These are phyloP conservation scores for Eriocheir sinensis DNA, from an alignment of 1,140 invertebrate genomes.

Conservation along the genomic window DNA sequence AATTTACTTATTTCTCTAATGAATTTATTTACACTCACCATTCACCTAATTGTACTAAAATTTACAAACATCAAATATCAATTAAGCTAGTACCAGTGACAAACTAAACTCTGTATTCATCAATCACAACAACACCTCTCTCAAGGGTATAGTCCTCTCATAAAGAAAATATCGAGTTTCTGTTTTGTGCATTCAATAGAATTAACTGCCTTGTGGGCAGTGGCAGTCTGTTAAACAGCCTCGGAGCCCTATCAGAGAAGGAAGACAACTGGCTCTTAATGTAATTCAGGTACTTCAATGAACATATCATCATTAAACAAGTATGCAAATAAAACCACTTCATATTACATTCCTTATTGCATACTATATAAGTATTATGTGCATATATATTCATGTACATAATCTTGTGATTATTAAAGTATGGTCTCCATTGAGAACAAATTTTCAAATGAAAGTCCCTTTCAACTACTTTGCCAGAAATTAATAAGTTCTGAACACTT, in stretches of 20 bases:
- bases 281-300: constrained; percentile 14
- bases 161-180: background rate
- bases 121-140: too few relatives aligned
- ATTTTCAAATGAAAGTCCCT: too few relatives aligned
- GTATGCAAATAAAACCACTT: background rate
- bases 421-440: too few relatives aligned
- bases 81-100: too few relatives aligned
- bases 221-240: background rate
- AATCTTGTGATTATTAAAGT: too few relatives aligned
- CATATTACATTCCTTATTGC: background rate
- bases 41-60: background rate
- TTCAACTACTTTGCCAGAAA: too few relatives aligned
- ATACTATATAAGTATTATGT: too few relatives aligned
- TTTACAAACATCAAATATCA: background rate
- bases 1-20: too few relatives aligned
- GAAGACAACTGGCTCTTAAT: background rate
- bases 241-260: background rate
- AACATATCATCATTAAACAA: background rate
- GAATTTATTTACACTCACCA: too few relatives aligned
- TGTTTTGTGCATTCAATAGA: background rate
- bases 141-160: background rate
- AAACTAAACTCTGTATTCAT: too few relatives aligned
- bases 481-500: too few relatives aligned
- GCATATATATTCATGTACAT: background rate
- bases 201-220: background rate